Conservation (phyloP, 1,140 invertebrate genomes). For the Trichogramma pretiosum region DNA sequence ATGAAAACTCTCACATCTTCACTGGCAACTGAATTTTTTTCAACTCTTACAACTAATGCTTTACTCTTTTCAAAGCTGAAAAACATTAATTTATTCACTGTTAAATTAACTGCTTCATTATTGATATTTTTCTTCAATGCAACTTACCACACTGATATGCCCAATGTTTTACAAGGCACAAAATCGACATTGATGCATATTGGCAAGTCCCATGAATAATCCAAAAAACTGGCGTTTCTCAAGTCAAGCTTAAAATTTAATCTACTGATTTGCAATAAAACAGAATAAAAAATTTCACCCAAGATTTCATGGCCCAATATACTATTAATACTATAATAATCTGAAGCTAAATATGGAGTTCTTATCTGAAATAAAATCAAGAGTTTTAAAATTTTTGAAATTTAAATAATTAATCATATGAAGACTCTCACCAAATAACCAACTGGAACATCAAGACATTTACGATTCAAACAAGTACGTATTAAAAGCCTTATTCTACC, state of each 20-base stretch:
- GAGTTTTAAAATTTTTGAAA: not conserved
- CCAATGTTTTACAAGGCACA: constrained; percentile 49
- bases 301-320: constrained; percentile 52
- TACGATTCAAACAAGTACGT: constrained; percentile 46
- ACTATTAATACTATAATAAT: constrained; percentile 33
- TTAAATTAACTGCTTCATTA: not conserved
- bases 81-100: constrained; percentile 8
- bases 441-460: constrained; percentile 49
- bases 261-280: constrained; percentile 47
- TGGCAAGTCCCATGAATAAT: constrained; percentile 50
- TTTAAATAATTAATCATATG: not conserved
- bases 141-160: constrained; percentile 47
- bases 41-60: constrained; percentile 47
- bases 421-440: constrained; percentile 43
- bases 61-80: constrained; percentile 47
- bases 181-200: constrained; percentile 42
- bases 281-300: constrained; percentile 51
- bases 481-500: constrained; percentile 51
- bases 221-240: constrained; percentile 47
- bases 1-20: constrained; percentile 46
- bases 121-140: not conserved
- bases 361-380: constrained; percentile 23
- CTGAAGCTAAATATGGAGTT: constrained; percentile 26
- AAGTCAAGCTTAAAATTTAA: constrained; percentile 49
- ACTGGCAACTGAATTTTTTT: constrained; percentile 48